phyloP scores from a whole-genome alignment of 2,888 invertebrate species.

The Gymnocheta viridis region DNA sequence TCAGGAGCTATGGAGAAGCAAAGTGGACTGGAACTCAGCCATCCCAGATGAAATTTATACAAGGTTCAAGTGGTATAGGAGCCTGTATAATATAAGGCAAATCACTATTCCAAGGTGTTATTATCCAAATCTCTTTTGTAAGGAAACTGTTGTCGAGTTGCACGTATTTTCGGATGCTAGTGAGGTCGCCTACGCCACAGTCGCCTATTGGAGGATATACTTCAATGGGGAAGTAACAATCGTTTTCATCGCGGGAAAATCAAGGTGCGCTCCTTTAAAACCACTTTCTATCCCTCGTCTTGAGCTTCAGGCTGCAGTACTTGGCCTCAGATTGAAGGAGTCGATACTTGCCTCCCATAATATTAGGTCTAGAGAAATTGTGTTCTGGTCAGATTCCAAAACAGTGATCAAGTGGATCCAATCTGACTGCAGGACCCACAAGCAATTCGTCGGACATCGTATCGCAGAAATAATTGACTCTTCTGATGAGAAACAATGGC shows the following conservation, averaged over 20 bases:
- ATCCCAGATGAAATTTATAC: background rate
- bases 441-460: constrained; percentile 30
- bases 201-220: constrained; percentile 42
- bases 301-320: constrained; percentile 38
- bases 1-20: background rate
- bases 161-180: background rate
- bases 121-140: background rate
- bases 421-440: constrained; percentile 21
- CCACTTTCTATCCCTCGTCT: constrained; percentile 53
- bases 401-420: constrained; percentile 22
- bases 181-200: constrained; percentile 40
- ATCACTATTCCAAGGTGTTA: background rate
- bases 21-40: background rate
- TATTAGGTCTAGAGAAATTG: constrained; percentile 5
- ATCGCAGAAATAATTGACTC: constrained; percentile 4
- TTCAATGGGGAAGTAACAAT: constrained; percentile 9
- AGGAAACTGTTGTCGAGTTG: background rate
- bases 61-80: constrained; percentile 19
- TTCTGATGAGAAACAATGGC: constrained; percentile 3
- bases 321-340: constrained; percentile 33
- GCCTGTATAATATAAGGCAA: background rate
- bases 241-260: constrained; percentile 43
- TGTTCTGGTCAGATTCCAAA: constrained; percentile 25
- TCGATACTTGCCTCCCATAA: constrained; percentile 7
- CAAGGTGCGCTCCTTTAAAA: constrained; percentile 37